Evolutionary conservation across 1,140 invertebrate genomes (phyloP).

Genomic region (Orussus abietinus): DNA sequence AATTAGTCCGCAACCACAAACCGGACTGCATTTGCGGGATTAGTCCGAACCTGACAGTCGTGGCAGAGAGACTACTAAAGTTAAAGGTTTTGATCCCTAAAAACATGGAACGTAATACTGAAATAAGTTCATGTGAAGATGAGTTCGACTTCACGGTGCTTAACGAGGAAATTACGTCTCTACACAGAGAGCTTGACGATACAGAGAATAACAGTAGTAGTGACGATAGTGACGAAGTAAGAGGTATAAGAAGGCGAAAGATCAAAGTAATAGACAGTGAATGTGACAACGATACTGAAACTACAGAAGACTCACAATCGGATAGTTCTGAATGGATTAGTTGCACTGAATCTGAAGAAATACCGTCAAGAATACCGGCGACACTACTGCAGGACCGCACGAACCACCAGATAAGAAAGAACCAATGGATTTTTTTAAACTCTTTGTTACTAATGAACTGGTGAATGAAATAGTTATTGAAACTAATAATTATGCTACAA

Average conservation of each 20-base stretch:
- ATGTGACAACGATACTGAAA: slow-evolving; percentile 10
- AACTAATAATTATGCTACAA: slow-evolving; percentile 15
- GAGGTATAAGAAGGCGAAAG: slow-evolving; percentile 11
- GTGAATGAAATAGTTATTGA: slow-evolving; percentile 11
- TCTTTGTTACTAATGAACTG: slow-evolving; percentile 16
- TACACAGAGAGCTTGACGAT: slow-evolving; percentile 13
- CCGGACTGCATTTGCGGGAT: slow-evolving; percentile 7
- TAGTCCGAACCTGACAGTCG: slow-evolving; percentile 9
- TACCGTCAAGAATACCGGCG: slow-evolving; percentile 14
- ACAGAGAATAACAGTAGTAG: slow-evolving; percentile 10
- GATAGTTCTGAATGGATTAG: slow-evolving; percentile 12
- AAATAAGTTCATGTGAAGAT: slow-evolving; percentile 13
- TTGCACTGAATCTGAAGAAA: slow-evolving; percentile 11
- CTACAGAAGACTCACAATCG: slow-evolving; percentile 12
- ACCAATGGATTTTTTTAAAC: slow-evolving; percentile 19
- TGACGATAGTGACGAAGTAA: slow-evolving; percentile 14
- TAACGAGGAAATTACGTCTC: slow-evolving; percentile 13
- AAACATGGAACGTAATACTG: slow-evolving; percentile 10
- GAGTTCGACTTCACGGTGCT: slow-evolving; percentile 13
- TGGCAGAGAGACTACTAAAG: slow-evolving; percentile 2
- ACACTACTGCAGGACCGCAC: slow-evolving; percentile 14
- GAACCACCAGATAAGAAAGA: slow-evolving; percentile 4
- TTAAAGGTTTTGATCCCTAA: slow-evolving; percentile 14
- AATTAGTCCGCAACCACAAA: slow-evolving; percentile 10
- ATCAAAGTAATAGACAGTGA: slow-evolving; percentile 17